Percentiles rank a stretch among this genome's conserved stretches.
Conservation (phyloP, 53 echinoderm and acorn worm genomes). For the Antedon mediterranea region DNA sequence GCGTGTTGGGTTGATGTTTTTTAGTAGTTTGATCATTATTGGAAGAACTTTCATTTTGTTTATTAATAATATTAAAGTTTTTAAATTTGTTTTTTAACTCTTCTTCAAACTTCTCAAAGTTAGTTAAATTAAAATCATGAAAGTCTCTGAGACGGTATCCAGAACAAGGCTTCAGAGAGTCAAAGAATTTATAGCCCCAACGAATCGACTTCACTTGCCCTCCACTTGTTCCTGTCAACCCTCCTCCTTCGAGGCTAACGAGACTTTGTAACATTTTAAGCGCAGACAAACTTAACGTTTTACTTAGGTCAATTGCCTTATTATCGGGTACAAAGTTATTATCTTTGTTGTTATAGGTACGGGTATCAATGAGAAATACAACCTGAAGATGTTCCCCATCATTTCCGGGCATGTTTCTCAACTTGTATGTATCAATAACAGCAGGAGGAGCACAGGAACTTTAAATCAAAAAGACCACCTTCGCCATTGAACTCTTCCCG, state of each 20-base stretch:
- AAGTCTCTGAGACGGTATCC: constrained; percentile 23
- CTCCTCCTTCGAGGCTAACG: constrained; percentile 23
- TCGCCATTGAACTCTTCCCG: background rate
- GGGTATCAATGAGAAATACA: background rate
- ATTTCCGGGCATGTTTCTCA: background rate
- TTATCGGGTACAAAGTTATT: background rate
- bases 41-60: background rate
- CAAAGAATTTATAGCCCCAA: constrained; percentile 58
- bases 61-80: background rate
- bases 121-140: constrained; percentile 14
- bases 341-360: background rate
- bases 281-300: background rate
- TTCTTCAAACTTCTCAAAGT: constrained; percentile 44
- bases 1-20: constrained; percentile 22
- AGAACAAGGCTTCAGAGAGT: constrained; percentile 36
- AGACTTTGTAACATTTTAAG: constrained; percentile 6
- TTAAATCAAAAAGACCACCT: background rate
- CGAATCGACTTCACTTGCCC: constrained; percentile 3
- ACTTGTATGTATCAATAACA: background rate
- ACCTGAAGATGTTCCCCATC: background rate
- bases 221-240: background rate
- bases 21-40: constrained; percentile 8
- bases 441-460: too few relatives aligned
- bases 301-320: background rate
- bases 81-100: constrained; percentile 35